Evolutionary conservation across 2,888 invertebrate genomes (phyloP).

Genomic region (Rhagophthalmus giganteus): DNA sequence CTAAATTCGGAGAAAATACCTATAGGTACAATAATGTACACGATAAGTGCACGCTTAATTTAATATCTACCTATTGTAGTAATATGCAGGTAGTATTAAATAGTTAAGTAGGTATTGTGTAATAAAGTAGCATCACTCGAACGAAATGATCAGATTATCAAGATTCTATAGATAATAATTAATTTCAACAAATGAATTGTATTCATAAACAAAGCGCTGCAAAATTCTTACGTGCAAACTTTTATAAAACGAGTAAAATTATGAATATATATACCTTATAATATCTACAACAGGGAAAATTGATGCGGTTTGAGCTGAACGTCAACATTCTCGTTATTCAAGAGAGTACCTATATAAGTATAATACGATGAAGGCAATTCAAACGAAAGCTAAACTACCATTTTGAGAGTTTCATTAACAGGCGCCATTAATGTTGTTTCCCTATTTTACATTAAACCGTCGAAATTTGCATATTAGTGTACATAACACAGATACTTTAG

Average conservation of each 20-base stretch:
- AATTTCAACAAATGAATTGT: too few relatives aligned
- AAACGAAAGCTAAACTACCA: not conserved
- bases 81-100: too few relatives aligned
- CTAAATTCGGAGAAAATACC: too few relatives aligned
- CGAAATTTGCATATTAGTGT: not conserved
- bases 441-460: not conserved
- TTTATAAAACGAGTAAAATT: not conserved
- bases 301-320: not conserved
- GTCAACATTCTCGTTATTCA: not conserved
- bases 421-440: not conserved
- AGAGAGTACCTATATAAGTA: not conserved
- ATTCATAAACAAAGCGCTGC: too few relatives aligned
- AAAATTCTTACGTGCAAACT: too few relatives aligned
- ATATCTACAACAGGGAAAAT: not conserved
- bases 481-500: not conserved
- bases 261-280: not conserved
- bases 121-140: too few relatives aligned
- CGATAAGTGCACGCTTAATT: too few relatives aligned
- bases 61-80: too few relatives aligned
- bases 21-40: too few relatives aligned
- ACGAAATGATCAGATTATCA: too few relatives aligned
- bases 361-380: not conserved
- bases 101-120: too few relatives aligned
- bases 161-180: too few relatives aligned
- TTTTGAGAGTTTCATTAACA: not conserved